These are phyloP conservation scores for Lasioglossum villosulum DNA, from an alignment of 2,888 invertebrate species.

Conservation along the genomic window DNA sequence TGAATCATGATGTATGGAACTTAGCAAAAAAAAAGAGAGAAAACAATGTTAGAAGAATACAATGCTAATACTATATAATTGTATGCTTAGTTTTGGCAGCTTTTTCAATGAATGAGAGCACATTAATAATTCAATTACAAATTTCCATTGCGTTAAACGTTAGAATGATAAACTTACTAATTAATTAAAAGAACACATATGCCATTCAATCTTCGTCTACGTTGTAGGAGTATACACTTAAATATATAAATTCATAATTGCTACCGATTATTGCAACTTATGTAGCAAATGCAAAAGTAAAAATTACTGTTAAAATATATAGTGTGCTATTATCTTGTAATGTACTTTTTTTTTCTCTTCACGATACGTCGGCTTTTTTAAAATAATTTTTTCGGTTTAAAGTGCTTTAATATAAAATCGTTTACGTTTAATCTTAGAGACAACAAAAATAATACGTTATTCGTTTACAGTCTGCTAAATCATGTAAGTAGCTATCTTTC, in stretches of 20 bases:
- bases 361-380: constrained; percentile 19
- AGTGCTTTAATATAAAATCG: constrained; percentile 52
- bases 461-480: constrained; percentile 56
- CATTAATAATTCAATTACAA: constrained; percentile 43
- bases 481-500: constrained; percentile 58
- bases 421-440: constrained; percentile 57
- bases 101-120: constrained; percentile 59
- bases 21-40: no score
- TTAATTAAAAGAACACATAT: constrained; percentile 32
- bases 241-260: constrained; percentile 40
- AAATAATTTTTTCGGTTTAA: constrained; percentile 20
- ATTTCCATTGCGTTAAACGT: constrained; percentile 53
- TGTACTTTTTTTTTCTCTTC: constrained; percentile 5
- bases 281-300: constrained; percentile 40
- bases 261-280: constrained; percentile 55
- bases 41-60: constrained; percentile 51
- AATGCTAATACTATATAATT: constrained; percentile 40
- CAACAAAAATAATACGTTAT: constrained; percentile 57
- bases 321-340: constrained; percentile 27
- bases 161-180: constrained; percentile 33
- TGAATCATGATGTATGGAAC: not conserved
- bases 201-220: constrained; percentile 21
- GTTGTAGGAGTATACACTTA: constrained; percentile 33
- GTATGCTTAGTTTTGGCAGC: constrained; percentile 66
- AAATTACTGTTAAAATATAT: constrained; percentile 34